These are phyloP conservation scores for Gymnodraco acuticeps DNA, from an alignment of 2,797 vertebrate species.

Conservation along the genomic window DNA sequence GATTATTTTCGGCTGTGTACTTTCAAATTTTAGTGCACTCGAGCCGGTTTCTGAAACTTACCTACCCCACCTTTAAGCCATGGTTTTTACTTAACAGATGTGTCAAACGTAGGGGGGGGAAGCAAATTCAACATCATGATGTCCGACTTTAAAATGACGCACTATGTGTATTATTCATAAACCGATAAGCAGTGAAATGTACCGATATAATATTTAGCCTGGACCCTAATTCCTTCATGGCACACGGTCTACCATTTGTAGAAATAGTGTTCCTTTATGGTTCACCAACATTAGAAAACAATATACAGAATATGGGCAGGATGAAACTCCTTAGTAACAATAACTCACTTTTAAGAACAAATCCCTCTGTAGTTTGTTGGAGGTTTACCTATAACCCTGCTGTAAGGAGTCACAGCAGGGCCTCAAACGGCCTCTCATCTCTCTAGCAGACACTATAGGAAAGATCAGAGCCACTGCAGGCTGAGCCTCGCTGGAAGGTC, in stretches of 20 bases:
- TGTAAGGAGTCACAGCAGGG: slow-evolving; percentile 69
- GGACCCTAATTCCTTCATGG: background rate
- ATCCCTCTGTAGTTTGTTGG: slow-evolving; percentile 62
- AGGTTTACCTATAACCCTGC: slow-evolving; percentile 86
- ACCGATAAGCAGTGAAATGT: background rate
- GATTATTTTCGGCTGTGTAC: no score
- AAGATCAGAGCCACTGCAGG: slow-evolving; percentile 80
- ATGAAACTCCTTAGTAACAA: background rate
- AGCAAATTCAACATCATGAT: no score
- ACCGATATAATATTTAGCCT: background rate
- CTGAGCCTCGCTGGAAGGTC: slow-evolving; percentile 76
- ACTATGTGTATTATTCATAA: background rate
- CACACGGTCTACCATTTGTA: background rate
- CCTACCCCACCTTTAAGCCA: no score
- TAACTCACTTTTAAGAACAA: background rate
- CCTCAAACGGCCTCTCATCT: slow-evolving; percentile 88
- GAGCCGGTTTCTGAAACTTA: no score
- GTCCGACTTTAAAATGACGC: no score
- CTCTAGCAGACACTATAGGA: slow-evolving; percentile 88
- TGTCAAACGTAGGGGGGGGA: no score
- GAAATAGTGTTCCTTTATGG: no score
- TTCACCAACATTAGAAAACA: accelerated
- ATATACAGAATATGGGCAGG: background rate
- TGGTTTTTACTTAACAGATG: no score
- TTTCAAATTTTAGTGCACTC: no score